Conservation (phyloP, 2,888 invertebrate genomes). For the Philaethria dido region DNA sequence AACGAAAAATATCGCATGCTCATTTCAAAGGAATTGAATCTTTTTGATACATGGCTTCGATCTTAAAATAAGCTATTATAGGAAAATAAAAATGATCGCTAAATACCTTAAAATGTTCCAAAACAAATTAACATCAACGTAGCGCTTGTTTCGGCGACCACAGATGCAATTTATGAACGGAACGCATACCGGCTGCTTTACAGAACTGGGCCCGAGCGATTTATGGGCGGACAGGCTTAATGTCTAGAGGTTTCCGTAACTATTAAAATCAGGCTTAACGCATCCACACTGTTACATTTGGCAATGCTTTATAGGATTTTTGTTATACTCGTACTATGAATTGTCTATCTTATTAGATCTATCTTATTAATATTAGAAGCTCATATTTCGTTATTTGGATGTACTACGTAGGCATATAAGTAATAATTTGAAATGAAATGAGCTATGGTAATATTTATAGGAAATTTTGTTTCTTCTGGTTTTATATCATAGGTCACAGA, state of each 20-base stretch:
- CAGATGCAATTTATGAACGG: constrained; percentile 43
- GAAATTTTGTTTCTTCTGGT: too few species aligned
- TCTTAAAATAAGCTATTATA: not conserved
- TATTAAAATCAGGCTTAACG: constrained; percentile 37
- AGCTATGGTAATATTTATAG: too few species aligned
- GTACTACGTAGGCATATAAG: too few species aligned
- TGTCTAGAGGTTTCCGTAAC: constrained; percentile 39
- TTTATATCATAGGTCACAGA: too few species aligned
- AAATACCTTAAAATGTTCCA: constrained; percentile 26
- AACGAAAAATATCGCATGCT: not conserved
- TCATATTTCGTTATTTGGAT: too few species aligned
- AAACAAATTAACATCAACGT: constrained; percentile 39
- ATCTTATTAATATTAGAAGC: not conserved
- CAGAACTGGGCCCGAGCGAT: constrained; percentile 40
- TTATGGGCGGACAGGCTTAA: constrained; percentile 41
- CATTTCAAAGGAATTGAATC: not conserved
- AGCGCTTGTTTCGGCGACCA: constrained; percentile 37
- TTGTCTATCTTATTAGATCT: not conserved
- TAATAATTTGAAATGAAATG: too few species aligned
- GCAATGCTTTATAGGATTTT: not conserved
- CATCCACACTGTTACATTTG: constrained; percentile 26
- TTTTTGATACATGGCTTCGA: not conserved
- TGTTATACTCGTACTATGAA: not conserved
- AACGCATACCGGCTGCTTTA: constrained; percentile 38
- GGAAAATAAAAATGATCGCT: not conserved